These are phyloP conservation scores for Zaprionus gabonicus DNA, from an alignment of 1,140 invertebrate genomes.

Conservation along the genomic window DNA sequence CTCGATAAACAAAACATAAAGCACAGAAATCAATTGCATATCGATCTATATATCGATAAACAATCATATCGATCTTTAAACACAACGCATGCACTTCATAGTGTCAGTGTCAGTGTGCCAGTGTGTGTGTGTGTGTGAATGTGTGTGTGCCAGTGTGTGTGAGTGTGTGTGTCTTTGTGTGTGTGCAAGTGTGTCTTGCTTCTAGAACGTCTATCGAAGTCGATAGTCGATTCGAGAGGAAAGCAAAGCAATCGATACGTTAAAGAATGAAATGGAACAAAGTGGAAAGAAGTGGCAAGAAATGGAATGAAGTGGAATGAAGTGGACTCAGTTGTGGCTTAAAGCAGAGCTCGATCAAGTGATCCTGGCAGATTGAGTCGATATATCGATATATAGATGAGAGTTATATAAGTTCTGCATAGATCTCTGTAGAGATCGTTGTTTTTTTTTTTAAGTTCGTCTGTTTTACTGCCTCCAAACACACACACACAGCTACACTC, in stretches of 20 bases:
- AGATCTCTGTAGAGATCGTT: not conserved
- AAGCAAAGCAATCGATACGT: not conserved
- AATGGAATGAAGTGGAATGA: not conserved
- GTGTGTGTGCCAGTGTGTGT: constrained; percentile 15
- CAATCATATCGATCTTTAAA: not conserved
- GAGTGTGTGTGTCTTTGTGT: constrained; percentile 13
- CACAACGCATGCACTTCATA: constrained; percentile 17
- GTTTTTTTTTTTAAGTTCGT: not conserved
- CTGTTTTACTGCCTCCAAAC: not conserved
- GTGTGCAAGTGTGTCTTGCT: constrained; percentile 8
- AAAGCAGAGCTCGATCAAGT: not conserved
- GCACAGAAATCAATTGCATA: not conserved
- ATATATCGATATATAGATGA: not conserved
- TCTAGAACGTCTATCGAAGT: constrained; percentile 13
- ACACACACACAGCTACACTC: not conserved
- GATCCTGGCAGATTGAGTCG: not conserved
- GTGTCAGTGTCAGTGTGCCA: constrained; percentile 2
- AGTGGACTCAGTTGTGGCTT: not conserved
- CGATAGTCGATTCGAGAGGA: constrained; percentile 4
- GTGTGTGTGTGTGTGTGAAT: constrained; percentile 16
- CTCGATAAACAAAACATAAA: constrained; percentile 1
- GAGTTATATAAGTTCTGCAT: not conserved
- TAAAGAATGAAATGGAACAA: not conserved
- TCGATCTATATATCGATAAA: not conserved
- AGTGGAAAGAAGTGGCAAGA: not conserved